Conservation (phyloP, 2,888 invertebrate species). For the Anoplius nigerrimus region DNA sequence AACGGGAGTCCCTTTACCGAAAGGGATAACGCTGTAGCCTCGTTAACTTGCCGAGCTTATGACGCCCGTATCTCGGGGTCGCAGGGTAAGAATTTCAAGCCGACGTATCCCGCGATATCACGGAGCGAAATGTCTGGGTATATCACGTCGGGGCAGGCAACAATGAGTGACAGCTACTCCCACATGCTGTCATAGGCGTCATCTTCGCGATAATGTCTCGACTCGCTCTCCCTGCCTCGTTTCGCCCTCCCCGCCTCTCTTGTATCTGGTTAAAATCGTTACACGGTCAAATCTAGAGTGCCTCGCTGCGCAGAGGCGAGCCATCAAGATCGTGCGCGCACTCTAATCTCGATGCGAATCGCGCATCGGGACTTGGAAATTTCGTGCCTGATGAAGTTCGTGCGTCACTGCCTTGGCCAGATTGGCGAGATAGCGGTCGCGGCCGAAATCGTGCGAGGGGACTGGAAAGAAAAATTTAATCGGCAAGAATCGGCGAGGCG, state of each 20-base stretch:
- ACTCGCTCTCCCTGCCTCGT: conserved; percentile 26
- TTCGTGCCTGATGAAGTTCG: too few relatives aligned
- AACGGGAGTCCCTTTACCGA: too few relatives aligned
- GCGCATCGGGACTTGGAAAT: too few relatives aligned
- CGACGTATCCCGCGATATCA: conserved; percentile 42
- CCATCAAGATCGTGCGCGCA: conserved; percentile 16
- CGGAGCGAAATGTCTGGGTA: conserved; percentile 57
- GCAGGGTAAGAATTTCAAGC: conserved; percentile 49
- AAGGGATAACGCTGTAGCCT: too few relatives aligned
- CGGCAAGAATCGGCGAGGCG: too few relatives aligned
- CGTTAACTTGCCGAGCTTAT: not conserved
- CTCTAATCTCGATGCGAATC: not conserved
- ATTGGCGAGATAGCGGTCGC: too few relatives aligned
- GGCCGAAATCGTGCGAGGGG: too few relatives aligned
- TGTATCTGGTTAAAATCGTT: conserved; percentile 65
- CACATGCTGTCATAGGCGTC: conserved; percentile 71
- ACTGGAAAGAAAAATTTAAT: too few relatives aligned
- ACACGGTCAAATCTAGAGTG: conserved; percentile 56
- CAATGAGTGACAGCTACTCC: conserved; percentile 74
- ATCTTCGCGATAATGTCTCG: conserved; percentile 65
- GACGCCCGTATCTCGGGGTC: conserved; percentile 43
- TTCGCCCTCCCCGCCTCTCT: conserved; percentile 46
- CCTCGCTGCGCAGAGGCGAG: conserved; percentile 22
- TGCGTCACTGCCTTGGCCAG: too few relatives aligned
- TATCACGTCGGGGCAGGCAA: conserved; percentile 64